Evolutionary conservation across 2,113 vertebrate genomes (phyloP), one percentile per base, ranked within the genome.

Genomic region (Channa argus): DNA sequence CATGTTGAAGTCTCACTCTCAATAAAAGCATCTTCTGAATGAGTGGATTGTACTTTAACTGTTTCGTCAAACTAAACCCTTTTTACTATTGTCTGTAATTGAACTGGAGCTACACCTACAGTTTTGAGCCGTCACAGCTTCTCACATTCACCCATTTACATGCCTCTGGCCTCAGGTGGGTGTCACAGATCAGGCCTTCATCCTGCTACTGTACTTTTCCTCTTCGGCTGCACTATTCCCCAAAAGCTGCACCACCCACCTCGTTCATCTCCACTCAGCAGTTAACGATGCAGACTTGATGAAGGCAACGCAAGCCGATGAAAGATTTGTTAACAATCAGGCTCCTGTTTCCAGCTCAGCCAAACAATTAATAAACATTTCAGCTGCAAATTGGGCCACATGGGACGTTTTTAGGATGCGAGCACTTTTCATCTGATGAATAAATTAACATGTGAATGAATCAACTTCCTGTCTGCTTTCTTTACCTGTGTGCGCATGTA

Each of bases 331-430:
- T 54, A 75, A 63, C 70, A 76, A 82, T 70, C 69, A 24, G 3
- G 5, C 65, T 49, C 44, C 45, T 60, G 56, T 36, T 74, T 81
- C 53, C 24, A 41, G 38, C 60, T 37, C 39, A 58, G 62, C 44
- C 60, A 59, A 81, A 86, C 84, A 86, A 84, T 84, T 87, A 82
- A 70, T 37, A 77, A 82, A 82, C 63, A 71, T 56, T 77, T 74
- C 55, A 5, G 33, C 61, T 49, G 62, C 65, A 86, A 77, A 86
- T 77, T 71, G 63, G 61, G 69, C 73, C 87, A 58, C 72, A 69
- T 50, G 81, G 75, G 80, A 74, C 24, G 41, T 61, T 71, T 24
- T 86, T 63, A 77, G 81, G 81, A 86, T 67, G 77, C 0, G 36
- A 78, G 71, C 65, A 52, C 55, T 79, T 74, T 82, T 77, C 72